These are phyloP conservation scores for Rhagonycha fulva DNA, from an alignment of 2,888 invertebrate species.

Conservation along the genomic window DNA sequence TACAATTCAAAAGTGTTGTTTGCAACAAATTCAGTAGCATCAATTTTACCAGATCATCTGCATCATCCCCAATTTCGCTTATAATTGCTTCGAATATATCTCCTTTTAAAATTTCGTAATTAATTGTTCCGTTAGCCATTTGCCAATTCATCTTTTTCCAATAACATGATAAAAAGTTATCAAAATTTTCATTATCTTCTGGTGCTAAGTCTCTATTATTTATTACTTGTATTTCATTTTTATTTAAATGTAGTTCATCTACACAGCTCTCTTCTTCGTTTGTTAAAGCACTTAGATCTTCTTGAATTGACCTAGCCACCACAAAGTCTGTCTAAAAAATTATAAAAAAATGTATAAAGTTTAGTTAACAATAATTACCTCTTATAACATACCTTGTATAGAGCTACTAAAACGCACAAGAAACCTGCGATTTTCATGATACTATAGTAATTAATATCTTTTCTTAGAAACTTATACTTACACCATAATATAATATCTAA, in stretches of 20 bases:
- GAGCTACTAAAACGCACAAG: neutral
- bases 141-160: neutral
- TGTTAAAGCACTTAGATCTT: neutral
- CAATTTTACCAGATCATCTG: neutral
- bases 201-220: neutral
- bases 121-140: neutral
- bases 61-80: neutral
- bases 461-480: too few relatives aligned
- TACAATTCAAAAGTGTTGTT: neutral
- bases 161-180: neutral
- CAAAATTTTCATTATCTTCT: neutral
- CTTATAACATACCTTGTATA: neutral
- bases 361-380: neutral
- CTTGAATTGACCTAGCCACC: neutral
- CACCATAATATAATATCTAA: neutral
- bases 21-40: neutral
- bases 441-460: neutral
- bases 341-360: neutral
- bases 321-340: neutral
- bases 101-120: neutral
- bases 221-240: neutral
- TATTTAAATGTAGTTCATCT: neutral
- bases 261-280: neutral
- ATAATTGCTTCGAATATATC: neutral
- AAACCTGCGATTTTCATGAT: neutral